A percentile compares a stretch with the other conserved stretches of the same genome.
phyloP scores from a whole-genome alignment of 2,797 vertebrate genomes.

The Octomys mimax region DNA sequence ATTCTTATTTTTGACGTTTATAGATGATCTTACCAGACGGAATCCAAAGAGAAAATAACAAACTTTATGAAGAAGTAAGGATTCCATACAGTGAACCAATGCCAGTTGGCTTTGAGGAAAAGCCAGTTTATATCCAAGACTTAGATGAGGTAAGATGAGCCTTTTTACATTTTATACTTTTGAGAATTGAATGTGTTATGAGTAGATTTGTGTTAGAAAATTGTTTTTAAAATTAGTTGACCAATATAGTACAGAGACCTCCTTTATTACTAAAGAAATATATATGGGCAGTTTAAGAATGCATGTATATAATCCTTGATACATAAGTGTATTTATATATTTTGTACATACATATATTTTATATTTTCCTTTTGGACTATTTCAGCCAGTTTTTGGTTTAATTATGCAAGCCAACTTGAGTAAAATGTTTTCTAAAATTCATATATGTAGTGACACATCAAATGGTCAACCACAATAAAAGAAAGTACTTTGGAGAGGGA shows the following conservation, averaged over 20 bases:
- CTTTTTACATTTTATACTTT: conserved; percentile 53
- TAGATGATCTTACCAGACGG: conserved; percentile 97
- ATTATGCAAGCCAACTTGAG: not conserved
- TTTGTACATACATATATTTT: not conserved
- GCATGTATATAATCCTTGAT: not conserved
- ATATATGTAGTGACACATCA: not conserved
- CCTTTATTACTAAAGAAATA: conserved; percentile 1
- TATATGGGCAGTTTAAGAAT: not conserved
- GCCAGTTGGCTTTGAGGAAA: conserved; percentile 96
- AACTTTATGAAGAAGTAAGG: conserved; percentile 97
- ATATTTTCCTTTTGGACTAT: conserved; percentile 16
- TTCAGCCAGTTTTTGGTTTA: conserved; percentile 36
- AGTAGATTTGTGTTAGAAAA: conserved; percentile 55
- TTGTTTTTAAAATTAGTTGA: conserved; percentile 1
- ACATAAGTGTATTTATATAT: conserved; percentile 12
- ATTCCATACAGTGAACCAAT: conserved; percentile 96
- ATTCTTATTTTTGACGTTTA: conserved; percentile 76
- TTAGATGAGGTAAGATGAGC: conserved; percentile 95
- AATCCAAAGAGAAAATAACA: conserved; percentile 95
- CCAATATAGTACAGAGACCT: not conserved
- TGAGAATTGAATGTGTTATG: not conserved
- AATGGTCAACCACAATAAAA: not conserved
- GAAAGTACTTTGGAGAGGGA: not conserved
- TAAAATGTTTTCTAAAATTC: conserved; percentile 34
- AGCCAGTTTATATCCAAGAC: conserved; percentile 95